A percentile compares a stretch with the other conserved stretches of the same genome.
phyloP scores from a whole-genome alignment of 2,113 vertebrate genomes.

The Aplodontia rufa region DNA sequence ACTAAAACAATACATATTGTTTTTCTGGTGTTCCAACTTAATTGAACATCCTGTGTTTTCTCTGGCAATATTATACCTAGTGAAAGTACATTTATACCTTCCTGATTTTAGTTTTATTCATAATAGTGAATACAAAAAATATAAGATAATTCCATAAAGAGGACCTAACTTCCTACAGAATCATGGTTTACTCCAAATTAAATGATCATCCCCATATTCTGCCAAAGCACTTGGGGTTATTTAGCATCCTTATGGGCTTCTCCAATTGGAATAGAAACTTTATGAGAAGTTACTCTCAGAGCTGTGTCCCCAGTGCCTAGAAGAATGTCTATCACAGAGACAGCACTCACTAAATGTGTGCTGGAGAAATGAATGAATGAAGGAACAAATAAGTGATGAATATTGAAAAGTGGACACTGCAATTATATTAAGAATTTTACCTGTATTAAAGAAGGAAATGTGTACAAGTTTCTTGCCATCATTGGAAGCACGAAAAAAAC shows the following conservation, averaged over 20 bases:
- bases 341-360: not conserved
- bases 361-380: not conserved
- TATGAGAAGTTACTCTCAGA: not conserved
- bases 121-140: not conserved
- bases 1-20: not conserved
- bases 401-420: not conserved
- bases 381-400: not conserved
- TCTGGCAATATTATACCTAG: not conserved
- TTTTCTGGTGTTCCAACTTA: not conserved
- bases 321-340: not conserved
- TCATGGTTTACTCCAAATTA: not conserved
- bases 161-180: not conserved
- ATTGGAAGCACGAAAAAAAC: not conserved
- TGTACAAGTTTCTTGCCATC: not conserved
- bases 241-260: not conserved
- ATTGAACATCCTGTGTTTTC: not conserved
- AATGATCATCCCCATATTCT: not conserved
- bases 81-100: not conserved
- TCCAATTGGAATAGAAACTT: not conserved
- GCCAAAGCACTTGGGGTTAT: not conserved
- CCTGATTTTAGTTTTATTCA: not conserved
- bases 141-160: not conserved
- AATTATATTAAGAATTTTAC: not conserved
- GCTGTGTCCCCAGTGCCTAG: not conserved
- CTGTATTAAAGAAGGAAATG: not conserved